Conservation (phyloP, 2,113 vertebrate species). For the Mesembrinibis cayennensis region DNA sequence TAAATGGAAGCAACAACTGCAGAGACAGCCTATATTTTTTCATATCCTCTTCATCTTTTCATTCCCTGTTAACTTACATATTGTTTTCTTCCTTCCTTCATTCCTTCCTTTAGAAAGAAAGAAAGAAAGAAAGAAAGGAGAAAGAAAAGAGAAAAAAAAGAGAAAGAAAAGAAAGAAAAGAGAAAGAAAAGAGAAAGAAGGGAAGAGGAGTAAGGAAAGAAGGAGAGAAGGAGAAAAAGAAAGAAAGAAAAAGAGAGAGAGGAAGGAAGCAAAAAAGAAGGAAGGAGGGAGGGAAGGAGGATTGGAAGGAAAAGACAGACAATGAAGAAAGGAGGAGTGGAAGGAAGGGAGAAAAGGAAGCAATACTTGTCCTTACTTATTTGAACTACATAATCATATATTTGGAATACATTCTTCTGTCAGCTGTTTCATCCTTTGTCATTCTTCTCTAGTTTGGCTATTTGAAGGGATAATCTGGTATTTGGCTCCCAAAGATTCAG, state of each 20-base stretch:
- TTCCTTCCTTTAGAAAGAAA: neutral
- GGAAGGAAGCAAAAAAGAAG: no score
- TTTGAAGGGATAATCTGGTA: neutral
- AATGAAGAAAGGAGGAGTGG: neutral
- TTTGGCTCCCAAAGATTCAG: neutral
- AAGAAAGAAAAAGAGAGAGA: neutral
- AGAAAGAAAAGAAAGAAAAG: no score
- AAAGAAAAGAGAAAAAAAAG: no score
- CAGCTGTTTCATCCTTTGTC: neutral
- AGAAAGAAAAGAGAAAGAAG: neutral
- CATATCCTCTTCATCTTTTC: neutral
- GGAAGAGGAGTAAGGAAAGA: no score
- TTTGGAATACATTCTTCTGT: neutral
- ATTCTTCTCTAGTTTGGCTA: neutral
- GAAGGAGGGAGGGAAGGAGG: neutral
- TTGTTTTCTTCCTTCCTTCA: neutral
- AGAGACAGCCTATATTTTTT: neutral
- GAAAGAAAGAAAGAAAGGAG: neutral
- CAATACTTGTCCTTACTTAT: neutral
- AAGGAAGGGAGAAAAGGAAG: neutral
- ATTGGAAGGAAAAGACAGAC: no score
- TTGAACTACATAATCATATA: neutral
- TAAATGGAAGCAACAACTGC: neutral
- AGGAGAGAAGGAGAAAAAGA: rapidly evolving
- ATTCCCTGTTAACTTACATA: neutral